phyloP scores from a whole-genome alignment of 2,888 invertebrate species.

The Pasiphila rectangulata region DNA sequence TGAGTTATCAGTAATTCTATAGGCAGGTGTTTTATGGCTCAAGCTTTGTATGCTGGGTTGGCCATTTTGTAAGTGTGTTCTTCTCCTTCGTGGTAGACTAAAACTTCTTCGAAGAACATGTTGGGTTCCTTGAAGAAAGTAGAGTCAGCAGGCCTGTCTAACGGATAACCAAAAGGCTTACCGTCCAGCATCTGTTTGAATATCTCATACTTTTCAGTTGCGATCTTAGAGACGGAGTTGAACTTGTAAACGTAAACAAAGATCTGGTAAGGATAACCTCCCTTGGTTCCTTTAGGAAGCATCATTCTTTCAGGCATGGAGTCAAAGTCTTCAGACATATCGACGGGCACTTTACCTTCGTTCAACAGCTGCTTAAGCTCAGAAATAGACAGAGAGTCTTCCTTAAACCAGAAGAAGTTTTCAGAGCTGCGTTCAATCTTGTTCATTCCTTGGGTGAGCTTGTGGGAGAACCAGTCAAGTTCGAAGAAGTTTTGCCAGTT shows the following conservation, averaged over 20 bases:
- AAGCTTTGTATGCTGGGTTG: constrained; percentile 14
- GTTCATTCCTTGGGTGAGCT: constrained; percentile 83
- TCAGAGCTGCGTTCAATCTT: constrained; percentile 83
- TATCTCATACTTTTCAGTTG: constrained; percentile 26
- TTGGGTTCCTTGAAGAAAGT: constrained; percentile 77
- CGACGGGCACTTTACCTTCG: constrained; percentile 74
- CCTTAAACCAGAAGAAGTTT: constrained; percentile 82
- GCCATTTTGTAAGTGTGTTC: constrained; percentile 48
- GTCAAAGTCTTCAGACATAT: constrained; percentile 77
- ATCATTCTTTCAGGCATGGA: constrained; percentile 85
- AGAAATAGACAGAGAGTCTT: constrained; percentile 82
- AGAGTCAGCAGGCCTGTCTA: constrained; percentile 72
- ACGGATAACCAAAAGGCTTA: constrained; percentile 79
- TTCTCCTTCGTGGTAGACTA: constrained; percentile 74
- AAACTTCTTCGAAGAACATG: constrained; percentile 81
- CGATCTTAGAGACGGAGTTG: constrained; percentile 57
- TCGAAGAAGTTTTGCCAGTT: constrained; percentile 82
- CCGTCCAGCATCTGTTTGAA: constrained; percentile 56
- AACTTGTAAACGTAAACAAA: constrained; percentile 83
- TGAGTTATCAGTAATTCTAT: constrained; percentile 2
- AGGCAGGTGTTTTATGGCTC: constrained; percentile 4
- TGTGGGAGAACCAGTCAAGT: constrained; percentile 81
- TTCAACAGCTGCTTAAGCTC: constrained; percentile 81
- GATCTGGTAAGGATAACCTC: constrained; percentile 84
- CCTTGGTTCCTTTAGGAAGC: constrained; percentile 85